Conservation (phyloP, 2,888 invertebrate genomes). For the Meta bourneti region DNA sequence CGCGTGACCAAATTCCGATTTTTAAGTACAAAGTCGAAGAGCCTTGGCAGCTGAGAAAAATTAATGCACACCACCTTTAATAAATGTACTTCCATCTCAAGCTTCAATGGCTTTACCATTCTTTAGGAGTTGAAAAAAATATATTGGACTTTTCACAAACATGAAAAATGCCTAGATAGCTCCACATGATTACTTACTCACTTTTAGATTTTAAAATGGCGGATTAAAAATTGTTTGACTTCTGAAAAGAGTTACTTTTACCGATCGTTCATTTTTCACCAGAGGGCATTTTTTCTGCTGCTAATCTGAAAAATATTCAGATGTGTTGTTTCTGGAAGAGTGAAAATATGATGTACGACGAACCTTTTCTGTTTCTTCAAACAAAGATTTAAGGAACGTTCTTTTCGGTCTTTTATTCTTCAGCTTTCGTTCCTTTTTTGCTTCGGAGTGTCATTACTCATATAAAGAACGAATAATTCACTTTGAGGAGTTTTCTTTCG, state of each 20-base stretch:
- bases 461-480: constrained; percentile 15
- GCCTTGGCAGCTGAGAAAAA: constrained; percentile 9
- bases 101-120: neutral
- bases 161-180: constrained; percentile 42
- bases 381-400: neutral
- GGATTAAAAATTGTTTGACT: constrained; percentile 56
- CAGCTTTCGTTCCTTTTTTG: constrained; percentile 11
- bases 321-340: constrained; percentile 37
- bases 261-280: constrained; percentile 29
- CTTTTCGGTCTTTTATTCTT: constrained; percentile 19
- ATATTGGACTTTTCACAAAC: neutral
- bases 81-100: constrained; percentile 11
- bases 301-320: constrained; percentile 41
- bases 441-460: constrained; percentile 33
- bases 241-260: constrained; percentile 8
- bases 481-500: neutral
- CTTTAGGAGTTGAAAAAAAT: constrained; percentile 30
- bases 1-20: constrained; percentile 5
- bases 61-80: constrained; percentile 25
- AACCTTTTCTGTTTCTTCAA: constrained; percentile 10
- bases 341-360: constrained; percentile 38
- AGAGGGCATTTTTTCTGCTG: neutral
- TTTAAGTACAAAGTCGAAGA: neutral
- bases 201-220: constrained; percentile 53
- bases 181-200: constrained; percentile 30